A percentile compares a stretch with the other conserved stretches of the same genome.
These are phyloP conservation scores for Montifringilla adamsi DNA, from an alignment of 2,113 vertebrate genomes.

Conservation along the genomic window DNA sequence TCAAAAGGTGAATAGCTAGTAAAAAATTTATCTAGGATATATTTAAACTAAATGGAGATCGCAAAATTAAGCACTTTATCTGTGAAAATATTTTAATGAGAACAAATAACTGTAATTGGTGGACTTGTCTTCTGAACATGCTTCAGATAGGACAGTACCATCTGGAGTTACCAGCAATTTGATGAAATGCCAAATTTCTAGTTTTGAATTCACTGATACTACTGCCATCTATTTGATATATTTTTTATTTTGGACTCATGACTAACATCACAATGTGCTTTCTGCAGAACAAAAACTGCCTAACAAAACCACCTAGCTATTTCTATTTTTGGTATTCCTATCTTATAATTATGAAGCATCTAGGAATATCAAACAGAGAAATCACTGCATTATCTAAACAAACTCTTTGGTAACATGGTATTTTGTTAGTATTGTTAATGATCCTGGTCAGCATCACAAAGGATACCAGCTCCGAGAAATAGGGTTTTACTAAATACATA, in stretches of 20 bases:
- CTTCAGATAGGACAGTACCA: background rate
- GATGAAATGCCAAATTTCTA: constrained; percentile 9
- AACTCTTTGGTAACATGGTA: background rate
- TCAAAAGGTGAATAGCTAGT: background rate
- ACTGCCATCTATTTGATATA: background rate
- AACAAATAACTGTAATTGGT: background rate
- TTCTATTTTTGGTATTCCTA: background rate
- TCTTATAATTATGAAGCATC: background rate
- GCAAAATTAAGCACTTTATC: background rate
- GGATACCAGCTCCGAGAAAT: background rate
- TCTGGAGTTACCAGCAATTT: constrained; percentile 38
- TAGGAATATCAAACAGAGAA: background rate
- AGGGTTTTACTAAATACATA: background rate
- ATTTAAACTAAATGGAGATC: background rate
- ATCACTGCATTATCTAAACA: background rate
- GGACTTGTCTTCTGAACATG: constrained; percentile 4
- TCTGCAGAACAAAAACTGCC: background rate
- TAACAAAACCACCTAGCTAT: background rate
- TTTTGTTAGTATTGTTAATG: background rate
- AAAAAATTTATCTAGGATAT: background rate
- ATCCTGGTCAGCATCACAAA: background rate
- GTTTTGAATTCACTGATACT: background rate
- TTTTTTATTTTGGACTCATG: background rate
- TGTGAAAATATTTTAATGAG: constrained; percentile 22
- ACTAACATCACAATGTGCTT: background rate